Percentiles rank a stretch among this genome's conserved stretches.
phyloP scores from a whole-genome alignment of 1,140 invertebrate genomes.

The Meloidogyne chitwoodi region DNA sequence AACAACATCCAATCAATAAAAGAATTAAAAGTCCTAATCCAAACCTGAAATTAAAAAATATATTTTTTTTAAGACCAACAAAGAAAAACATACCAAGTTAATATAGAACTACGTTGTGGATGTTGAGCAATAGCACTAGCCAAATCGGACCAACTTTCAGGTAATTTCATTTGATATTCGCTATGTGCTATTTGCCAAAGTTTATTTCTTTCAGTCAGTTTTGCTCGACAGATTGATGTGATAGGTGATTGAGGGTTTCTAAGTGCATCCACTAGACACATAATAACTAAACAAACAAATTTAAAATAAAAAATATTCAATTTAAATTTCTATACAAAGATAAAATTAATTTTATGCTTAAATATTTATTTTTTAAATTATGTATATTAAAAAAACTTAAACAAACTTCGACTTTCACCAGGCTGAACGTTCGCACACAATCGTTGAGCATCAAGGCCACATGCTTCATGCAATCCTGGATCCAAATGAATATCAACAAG shows the following conservation, averaged over 20 bases:
- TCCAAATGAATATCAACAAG: slow-evolving; percentile 67
- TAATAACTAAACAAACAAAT: slow-evolving; percentile 51
- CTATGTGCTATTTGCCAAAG: slow-evolving; percentile 57
- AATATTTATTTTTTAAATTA: neutral
- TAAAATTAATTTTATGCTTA: neutral
- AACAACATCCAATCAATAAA: slow-evolving; percentile 56
- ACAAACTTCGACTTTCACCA: slow-evolving; percentile 71
- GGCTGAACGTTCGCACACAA: slow-evolving; percentile 76
- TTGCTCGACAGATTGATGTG: slow-evolving; percentile 41
- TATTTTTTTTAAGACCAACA: too few species aligned
- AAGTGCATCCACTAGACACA: slow-evolving; percentile 54
- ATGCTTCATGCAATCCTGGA: slow-evolving; percentile 64
- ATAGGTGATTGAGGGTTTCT: slow-evolving; percentile 34
- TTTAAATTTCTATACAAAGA: neutral
- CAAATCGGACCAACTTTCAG: slow-evolving; percentile 50
- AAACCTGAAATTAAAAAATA: neutral
- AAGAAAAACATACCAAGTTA: slow-evolving; percentile 53
- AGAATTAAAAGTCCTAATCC: slow-evolving; percentile 47
- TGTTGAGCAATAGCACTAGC: slow-evolving; percentile 23
- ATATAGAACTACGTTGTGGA: slow-evolving; percentile 30
- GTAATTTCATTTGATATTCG: slow-evolving; percentile 52
- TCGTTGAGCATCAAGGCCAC: slow-evolving; percentile 69
- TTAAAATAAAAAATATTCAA: neutral
- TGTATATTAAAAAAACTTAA: neutral
- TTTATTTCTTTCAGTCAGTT: slow-evolving; percentile 51